Evolutionary conservation across 1,140 invertebrate species (phyloP).

Genomic region (Goniozus legneri): DNA sequence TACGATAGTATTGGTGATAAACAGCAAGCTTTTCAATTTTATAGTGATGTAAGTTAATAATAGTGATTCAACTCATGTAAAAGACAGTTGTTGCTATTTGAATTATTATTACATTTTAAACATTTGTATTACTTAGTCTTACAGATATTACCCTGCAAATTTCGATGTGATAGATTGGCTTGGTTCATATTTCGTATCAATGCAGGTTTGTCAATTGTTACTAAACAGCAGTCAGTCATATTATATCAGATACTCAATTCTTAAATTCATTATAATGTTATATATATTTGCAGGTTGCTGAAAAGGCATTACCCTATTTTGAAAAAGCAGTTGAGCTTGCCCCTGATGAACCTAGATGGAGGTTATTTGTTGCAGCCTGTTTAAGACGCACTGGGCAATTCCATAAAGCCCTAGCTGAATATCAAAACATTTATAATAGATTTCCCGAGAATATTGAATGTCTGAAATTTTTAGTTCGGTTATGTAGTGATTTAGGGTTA

Average conservation of each 20-base stretch:
- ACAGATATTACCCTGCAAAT: slow-evolving; percentile 85
- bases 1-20: slow-evolving; percentile 84
- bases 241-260: not conserved
- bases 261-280: no score
- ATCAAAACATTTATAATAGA: slow-evolving; percentile 72
- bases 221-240: not conserved
- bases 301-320: slow-evolving; percentile 87
- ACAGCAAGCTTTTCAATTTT: slow-evolving; percentile 89
- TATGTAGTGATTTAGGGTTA: slow-evolving; percentile 80
- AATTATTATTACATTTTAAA: slow-evolving; percentile 11
- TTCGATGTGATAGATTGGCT: slow-evolving; percentile 89
- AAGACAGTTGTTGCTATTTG: slow-evolving; percentile 5
- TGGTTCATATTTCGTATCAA: slow-evolving; percentile 86
- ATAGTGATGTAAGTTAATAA: slow-evolving; percentile 70
- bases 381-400: slow-evolving; percentile 80
- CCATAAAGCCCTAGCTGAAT: slow-evolving; percentile 76
- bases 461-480: slow-evolving; percentile 77
- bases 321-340: slow-evolving; percentile 84
- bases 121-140: slow-evolving; percentile 60
- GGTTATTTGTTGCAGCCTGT: slow-evolving; percentile 81
- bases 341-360: slow-evolving; percentile 81
- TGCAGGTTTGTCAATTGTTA: slow-evolving; percentile 61
- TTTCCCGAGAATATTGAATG: slow-evolving; percentile 88
- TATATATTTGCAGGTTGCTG: slow-evolving; percentile 61
- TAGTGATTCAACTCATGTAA: slow-evolving; percentile 5